phyloP scores from a whole-genome alignment of 2,113 vertebrate genomes.

The Orcinus orca region DNA sequence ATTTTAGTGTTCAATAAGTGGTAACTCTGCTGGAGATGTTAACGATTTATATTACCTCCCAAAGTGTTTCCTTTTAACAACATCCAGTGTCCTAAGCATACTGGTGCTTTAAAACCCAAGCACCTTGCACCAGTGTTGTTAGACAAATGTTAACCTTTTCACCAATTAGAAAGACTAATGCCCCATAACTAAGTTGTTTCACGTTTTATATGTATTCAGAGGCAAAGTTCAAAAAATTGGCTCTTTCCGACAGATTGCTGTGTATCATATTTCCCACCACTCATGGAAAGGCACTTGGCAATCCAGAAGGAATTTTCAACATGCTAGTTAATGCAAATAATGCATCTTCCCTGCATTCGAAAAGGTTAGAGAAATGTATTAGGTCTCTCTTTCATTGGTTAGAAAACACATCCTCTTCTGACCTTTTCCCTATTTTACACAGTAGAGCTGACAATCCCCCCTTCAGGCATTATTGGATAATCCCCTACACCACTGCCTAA shows the following conservation, averaged over 20 bases:
- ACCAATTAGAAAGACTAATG: not conserved
- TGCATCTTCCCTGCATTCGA: not conserved
- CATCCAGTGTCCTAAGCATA: not conserved
- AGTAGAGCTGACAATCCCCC: not conserved
- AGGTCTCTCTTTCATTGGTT: not conserved
- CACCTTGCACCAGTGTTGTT: not conserved
- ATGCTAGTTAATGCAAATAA: conserved; percentile 1
- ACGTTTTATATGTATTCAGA: not conserved
- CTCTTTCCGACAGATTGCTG: not conserved
- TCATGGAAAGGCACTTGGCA: not conserved
- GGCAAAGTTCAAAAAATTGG: not conserved
- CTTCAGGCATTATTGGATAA: conserved; percentile 17
- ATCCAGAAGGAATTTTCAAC: not conserved
- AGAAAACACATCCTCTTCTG: conserved; percentile 35
- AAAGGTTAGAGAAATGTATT: conserved; percentile 49
- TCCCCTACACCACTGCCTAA: conserved; percentile 30
- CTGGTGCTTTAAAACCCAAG: not conserved
- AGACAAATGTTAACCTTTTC: not conserved
- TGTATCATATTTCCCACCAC: not conserved
- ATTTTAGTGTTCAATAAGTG: not conserved
- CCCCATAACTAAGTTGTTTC: not conserved
- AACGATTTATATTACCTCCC: not conserved
- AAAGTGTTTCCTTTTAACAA: not conserved
- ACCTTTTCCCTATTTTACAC: conserved; percentile 7
- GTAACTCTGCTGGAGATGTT: not conserved